Base-by-base conservation (phyloP, 2,113 vertebrate species). In the Fregetta grallaria region DNA sequence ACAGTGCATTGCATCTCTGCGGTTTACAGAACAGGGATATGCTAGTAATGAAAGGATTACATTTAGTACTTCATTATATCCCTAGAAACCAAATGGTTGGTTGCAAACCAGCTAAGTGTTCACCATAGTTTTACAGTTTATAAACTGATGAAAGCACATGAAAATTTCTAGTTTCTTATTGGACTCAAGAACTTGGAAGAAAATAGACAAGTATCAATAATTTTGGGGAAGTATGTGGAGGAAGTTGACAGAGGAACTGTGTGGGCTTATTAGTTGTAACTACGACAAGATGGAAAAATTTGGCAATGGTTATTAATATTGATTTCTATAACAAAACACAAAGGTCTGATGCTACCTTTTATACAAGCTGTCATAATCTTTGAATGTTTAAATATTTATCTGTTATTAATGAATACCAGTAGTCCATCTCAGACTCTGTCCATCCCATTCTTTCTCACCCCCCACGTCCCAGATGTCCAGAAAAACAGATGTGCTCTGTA, bases 401-500 rank as follows among this genome's bases (percentile, higher is more conserved):
- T 68, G 16, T 29, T 79, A 56, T 53, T 88, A 88, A 88, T 49
- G 20, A 91, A 83, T 47, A 80, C 10, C 34, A 52, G 22, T 34
- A 76, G 44, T 52, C 8, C 14, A 32, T 67, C 27, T 65, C 53
- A 75, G 42, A 65, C 32, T 44, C 27, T 61, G 42, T n/a, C 27
- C 53, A 25, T 47, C 8, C 7, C 13, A 32, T 40, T 45, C 3
- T 88, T 13, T 61, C 45, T 73, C 75, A 90, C 40, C 20, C 40
- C 11, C 45, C 13, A 55, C 23, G 13, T 30, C 5, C 2, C 15
- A 83, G n/a, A 72, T 27, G 12, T 65, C 40, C 42, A 82, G 74
- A 85, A 93, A 92, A 96, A 49, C 58, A 94, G 71, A 94, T 92
- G 81, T 88, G 49, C 30, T 82, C 53, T 53, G 25, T 59, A 68